These are phyloP conservation scores for Oryctolagus cuniculus DNA, from an alignment of 2,113 vertebrate genomes.

Conservation along the genomic window mOryCun1.1 NC_091432.1:203562001-203562500, in stretches of 20 bases:
- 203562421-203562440: neutral
- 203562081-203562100: neutral
- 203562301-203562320: constrained; percentile 15
- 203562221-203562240: constrained; percentile 5
- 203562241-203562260: constrained; percentile 11
- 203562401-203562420: neutral
- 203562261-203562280: neutral
- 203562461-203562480: neutral
- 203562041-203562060: constrained; percentile 46
- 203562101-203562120: neutral
- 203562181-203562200: neutral
- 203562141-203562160: constrained; percentile 2
- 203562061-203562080: constrained; percentile 41
- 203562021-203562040: neutral
- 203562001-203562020: neutral
- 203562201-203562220: neutral
- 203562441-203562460: neutral
- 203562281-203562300: neutral
- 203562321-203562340: neutral
- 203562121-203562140: neutral
- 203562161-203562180: neutral
- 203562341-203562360: neutral
- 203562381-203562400: neutral
- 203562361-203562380: neutral
- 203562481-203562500: neutral